Base-by-base conservation (phyloP, 2,797 vertebrate species). In the Remorina albescens region DNA sequence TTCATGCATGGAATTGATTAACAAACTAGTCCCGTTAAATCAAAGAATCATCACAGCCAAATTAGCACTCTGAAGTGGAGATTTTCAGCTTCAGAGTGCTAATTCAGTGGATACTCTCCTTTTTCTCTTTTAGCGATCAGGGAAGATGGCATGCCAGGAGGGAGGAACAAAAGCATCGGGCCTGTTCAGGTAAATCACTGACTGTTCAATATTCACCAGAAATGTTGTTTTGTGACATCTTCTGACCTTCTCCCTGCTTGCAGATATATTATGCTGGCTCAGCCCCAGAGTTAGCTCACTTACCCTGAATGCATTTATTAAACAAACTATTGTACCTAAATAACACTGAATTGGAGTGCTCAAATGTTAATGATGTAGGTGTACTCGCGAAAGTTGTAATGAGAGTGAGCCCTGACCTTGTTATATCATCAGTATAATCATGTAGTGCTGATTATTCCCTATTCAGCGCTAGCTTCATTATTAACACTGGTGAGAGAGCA, bases 131-230 rank as follows among this genome's bases (percentile, higher is more conserved):
- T 82, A 99, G 98, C 98, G 90, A 99, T 99, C 93, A 96, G 98
- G 86, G 98, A 99, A 89, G 98, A 99, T 85, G 98, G 98, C 68
- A 99, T 99, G 98, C 98, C 98, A 1, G 98, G 98, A 87, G 98
- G 98, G 71, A 94, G 98, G 83, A 99, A 99, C 93, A 99, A 99
- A 95, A 99, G 97, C 93, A 99, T 99, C 0, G 98, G 98, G 55
- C 98, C 98, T 65, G 98, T 99, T 81, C 97, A 99, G 97, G 98
- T 99, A 94, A 95, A 91, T 30, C 21, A 39, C 6, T 1, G 11
- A 13, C 41, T 23, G n/a, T 37, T 26, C 9, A 71, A 13, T 47
- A 26, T n/a, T 28, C 42, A 44, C 8, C 16, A 44, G 19, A 57
- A 47, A 68, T 28, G 25, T 68, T 70, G 49, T 78, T 68, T 77